Evolutionary conservation across 2,888 invertebrate species (phyloP), one percentile per base, ranked within the genome.

Genomic region (Campaea margaritaria): DNA sequence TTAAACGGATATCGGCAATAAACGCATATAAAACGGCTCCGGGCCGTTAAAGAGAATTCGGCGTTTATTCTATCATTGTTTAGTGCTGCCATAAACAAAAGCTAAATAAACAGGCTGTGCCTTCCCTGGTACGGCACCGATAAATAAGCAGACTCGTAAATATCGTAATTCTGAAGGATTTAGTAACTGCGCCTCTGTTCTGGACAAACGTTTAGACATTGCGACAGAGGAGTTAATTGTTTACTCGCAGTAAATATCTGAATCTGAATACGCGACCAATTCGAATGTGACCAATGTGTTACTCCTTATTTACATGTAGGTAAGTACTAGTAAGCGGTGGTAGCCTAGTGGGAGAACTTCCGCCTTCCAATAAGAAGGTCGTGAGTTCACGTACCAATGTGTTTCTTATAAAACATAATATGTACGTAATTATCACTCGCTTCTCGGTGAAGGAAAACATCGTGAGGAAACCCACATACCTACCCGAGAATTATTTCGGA

Each of bases 11-110:
- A 65, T 60, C 58, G 62, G 50, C 53, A 52, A 61, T 56, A 16
- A 52, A 43, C 44, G 48, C 43, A 58, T 31, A 57, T 65, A 65
- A 63, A 64, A 58, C 44, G 28, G 42, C 45, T 46, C 34, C 41
- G 52, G 31, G 39, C 38, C 51, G 49, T 62, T 49, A 58, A 65
- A 49, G 38, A 49, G 42, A 34, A 58, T 57, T 61, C 57, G 54
- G 48, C 67, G 73, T 71, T 71, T 70, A 68, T 70, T 74, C 55
- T 59, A 71, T 69, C 72, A 73, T 75, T 74, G 74, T 76, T 79
- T 78, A 78, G 68, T 68, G 68, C 67, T 50, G 50, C 68, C 65
- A 72, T 79, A 79, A 78, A 79, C 56, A n/a, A 67, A 72, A 61
- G 42, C 63, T 54, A 59, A 60, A 65, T 67, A 73, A 75, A 72